phyloP scores from a whole-genome alignment of 2,888 invertebrate genomes.

The Monopis laevigella region DNA sequence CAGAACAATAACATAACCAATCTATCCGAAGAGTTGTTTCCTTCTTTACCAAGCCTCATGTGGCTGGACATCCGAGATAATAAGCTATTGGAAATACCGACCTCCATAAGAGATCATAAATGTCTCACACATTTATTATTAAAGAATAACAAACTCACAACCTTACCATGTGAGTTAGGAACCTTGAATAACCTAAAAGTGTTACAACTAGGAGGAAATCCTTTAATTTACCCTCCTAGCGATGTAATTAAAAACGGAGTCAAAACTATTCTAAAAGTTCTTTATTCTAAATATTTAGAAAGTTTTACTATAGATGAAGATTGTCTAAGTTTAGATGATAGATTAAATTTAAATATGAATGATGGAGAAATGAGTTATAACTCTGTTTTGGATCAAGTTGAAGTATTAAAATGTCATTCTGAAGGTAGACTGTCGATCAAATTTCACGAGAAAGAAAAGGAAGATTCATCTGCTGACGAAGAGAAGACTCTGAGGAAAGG shows the following conservation, averaged over 20 bases:
- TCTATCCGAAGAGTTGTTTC: constrained; percentile 69
- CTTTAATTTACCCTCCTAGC: constrained; percentile 65
- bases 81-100: constrained; percentile 61
- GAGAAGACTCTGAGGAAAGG: constrained; percentile 32
- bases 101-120: constrained; percentile 63
- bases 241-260: constrained; percentile 64
- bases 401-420: constrained; percentile 21
- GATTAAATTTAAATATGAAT: constrained; percentile 22
- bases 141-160: constrained; percentile 68
- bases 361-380: constrained; percentile 40
- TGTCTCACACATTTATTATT: constrained; percentile 70
- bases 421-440: constrained; percentile 32
- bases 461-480: constrained; percentile 25
- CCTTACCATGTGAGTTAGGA: constrained; percentile 71
- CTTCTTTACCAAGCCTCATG: constrained; percentile 57
- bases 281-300: constrained; percentile 40
- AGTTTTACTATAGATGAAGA: constrained; percentile 38
- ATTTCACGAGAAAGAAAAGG: constrained; percentile 39
- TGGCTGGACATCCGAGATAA: constrained; percentile 76
- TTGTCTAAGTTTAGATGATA: constrained; percentile 28
- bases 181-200: constrained; percentile 67
- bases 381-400: constrained; percentile 35
- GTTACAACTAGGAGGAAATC: constrained; percentile 70
- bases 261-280: constrained; percentile 34
- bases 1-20: constrained; percentile 61